Percentiles rank a stretch among this genome's conserved stretches.
phyloP scores from a whole-genome alignment of 2,888 invertebrate genomes.

The Sussaba pulchella region DNA sequence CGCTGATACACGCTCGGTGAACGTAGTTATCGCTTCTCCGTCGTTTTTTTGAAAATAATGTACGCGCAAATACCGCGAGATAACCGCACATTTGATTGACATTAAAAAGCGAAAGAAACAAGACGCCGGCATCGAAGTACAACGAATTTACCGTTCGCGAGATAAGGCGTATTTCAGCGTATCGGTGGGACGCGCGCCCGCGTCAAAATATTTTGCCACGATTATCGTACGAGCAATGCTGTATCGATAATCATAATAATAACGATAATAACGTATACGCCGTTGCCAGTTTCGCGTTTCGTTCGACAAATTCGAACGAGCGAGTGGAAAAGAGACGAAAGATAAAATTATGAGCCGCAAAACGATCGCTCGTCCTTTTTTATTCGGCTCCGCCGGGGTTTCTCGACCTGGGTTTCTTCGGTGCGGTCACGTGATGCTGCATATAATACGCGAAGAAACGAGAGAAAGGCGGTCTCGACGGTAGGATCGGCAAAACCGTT shows the following conservation, averaged over 20 bases:
- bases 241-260: constrained; percentile 1
- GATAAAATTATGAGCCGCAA: constrained; percentile 65
- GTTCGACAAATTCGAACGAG: constrained; percentile 11
- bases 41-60: neutral
- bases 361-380: constrained; percentile 55
- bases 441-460: constrained; percentile 65
- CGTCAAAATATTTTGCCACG: constrained; percentile 49
- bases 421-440: too few relatives aligned
- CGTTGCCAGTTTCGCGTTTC: neutral
- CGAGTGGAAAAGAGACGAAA: constrained; percentile 21
- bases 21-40: neutral
- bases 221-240: neutral
- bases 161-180: constrained; percentile 4
- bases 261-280: constrained; percentile 5
- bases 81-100: neutral
- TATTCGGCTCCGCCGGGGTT: constrained; percentile 6
- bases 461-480: constrained; percentile 75
- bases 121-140: neutral
- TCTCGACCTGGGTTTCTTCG: too few relatives aligned
- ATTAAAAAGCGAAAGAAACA: neutral
- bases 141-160: constrained; percentile 27
- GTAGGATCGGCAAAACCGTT: neutral
- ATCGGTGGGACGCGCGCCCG: constrained; percentile 23
- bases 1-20: too few relatives aligned
- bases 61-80: neutral